phyloP scores from a whole-genome alignment of 1,140 invertebrate species.

The Mya arenaria region DNA sequence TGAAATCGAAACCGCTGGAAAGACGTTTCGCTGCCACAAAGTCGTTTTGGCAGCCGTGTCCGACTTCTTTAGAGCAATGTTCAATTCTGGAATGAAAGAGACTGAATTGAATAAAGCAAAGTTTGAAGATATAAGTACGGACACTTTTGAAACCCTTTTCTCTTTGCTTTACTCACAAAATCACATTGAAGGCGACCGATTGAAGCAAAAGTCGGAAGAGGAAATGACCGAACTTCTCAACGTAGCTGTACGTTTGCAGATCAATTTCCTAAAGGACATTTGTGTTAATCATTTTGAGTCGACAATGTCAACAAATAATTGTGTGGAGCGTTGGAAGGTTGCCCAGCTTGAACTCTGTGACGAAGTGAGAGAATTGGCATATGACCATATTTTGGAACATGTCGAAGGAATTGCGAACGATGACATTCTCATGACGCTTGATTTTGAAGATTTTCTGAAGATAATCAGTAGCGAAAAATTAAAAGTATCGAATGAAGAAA shows the following conservation, averaged over 20 bases:
- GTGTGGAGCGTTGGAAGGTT: conserved; percentile 23
- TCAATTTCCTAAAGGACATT: conserved; percentile 20
- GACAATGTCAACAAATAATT: conserved; percentile 5
- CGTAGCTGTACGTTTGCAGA: conserved; percentile 26
- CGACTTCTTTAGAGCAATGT: conserved; percentile 70
- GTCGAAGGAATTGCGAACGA: neutral
- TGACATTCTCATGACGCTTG: neutral
- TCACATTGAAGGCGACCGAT: neutral
- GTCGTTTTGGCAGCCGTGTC: conserved; percentile 66
- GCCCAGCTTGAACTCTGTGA: conserved; percentile 1
- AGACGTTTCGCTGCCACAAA: conserved; percentile 63
- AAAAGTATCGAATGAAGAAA: conserved; percentile 11
- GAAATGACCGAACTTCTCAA: conserved; percentile 33
- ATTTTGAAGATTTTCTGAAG: conserved; percentile 5
- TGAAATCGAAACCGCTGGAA: conserved; percentile 61
- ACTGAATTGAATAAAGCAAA: conserved; percentile 42
- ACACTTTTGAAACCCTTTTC: conserved; percentile 38
- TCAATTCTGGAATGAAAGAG: conserved; percentile 67
- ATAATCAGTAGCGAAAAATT: neutral
- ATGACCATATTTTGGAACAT: neutral
- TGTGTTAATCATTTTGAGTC: conserved; percentile 1
- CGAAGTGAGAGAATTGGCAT: neutral
- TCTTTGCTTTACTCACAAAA: conserved; percentile 39
- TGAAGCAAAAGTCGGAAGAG: neutral
- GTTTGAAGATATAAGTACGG: conserved; percentile 60